Evolutionary conservation across 1,140 invertebrate species (phyloP).

Genomic region (Cheumatopsyche charites): DNA sequence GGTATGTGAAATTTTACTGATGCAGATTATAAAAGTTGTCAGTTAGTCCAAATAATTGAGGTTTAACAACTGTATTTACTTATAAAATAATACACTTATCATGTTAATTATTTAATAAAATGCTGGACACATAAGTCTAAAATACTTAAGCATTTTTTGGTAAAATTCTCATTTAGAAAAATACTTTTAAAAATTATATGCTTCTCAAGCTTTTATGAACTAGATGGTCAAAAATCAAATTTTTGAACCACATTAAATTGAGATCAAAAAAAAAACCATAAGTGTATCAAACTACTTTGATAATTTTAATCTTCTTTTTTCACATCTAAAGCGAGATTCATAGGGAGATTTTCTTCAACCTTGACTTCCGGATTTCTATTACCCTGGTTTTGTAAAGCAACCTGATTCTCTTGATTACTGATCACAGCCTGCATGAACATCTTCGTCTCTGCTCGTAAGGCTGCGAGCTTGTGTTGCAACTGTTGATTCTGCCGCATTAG

Average conservation of each 20-base stretch:
- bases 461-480: slow-evolving; percentile 56
- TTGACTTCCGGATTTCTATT: not conserved
- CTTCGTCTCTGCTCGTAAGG: slow-evolving; percentile 57
- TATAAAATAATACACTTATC: no score
- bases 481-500: slow-evolving; percentile 59
- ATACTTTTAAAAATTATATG: slow-evolving; percentile 2
- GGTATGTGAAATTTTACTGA: no score
- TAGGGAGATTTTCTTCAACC: not conserved
- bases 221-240: not conserved
- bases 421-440: slow-evolving; percentile 57
- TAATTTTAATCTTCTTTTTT: not conserved
- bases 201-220: slow-evolving; percentile 1
- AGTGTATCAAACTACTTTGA: no score
- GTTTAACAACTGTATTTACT: no score
- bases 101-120: not conserved
- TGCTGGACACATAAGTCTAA: not conserved
- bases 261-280: not conserved
- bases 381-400: not conserved
- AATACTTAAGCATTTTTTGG: slow-evolving; percentile 11
- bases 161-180: not conserved
- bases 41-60: no score
- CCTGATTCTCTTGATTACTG: slow-evolving; percentile 53
- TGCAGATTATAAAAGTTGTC: no score
- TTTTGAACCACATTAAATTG: not conserved
- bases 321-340: not conserved